Conservation (phyloP, 2,888 invertebrate genomes). For the Chaitophorus viminalis region DNA sequence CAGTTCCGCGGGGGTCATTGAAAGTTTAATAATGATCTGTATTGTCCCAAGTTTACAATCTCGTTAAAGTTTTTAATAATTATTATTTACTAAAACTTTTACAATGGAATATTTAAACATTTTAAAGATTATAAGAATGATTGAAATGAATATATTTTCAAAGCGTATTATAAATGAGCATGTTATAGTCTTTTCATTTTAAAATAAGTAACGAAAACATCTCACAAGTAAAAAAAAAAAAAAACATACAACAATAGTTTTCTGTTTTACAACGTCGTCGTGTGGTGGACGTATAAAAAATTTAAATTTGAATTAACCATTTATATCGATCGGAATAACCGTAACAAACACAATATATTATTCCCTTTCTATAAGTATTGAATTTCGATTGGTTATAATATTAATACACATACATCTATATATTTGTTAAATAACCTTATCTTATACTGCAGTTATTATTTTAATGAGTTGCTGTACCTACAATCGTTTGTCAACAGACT, state of each 20-base stretch:
- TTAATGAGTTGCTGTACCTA: slow-evolving; percentile 36
- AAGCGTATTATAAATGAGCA: neutral
- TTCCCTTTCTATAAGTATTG: slow-evolving; percentile 4
- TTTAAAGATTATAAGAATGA: neutral
- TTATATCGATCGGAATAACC: slow-evolving; percentile 26
- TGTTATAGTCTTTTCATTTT: neutral
- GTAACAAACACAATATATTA: slow-evolving; percentile 10
- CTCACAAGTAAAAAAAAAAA: neutral
- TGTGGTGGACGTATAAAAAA: neutral
- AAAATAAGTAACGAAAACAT: neutral
- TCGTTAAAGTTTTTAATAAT: neutral
- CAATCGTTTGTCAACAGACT: slow-evolving; percentile 45
- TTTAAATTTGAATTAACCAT: slow-evolving; percentile 21
- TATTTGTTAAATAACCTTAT: slow-evolving; percentile 18
- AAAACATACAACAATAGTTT: neutral
- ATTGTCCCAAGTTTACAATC: neutral
- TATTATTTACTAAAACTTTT: neutral
- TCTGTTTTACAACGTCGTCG: neutral
- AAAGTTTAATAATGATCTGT: neutral
- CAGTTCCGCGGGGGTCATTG: neutral
- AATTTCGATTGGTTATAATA: slow-evolving; percentile 32
- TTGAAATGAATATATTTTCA: neutral
- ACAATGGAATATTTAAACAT: neutral
- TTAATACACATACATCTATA: neutral
- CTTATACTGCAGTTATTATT: slow-evolving; percentile 40